A percentile compares a stretch with the other conserved stretches of the same genome.
Evolutionary conservation across 2,113 vertebrate species (phyloP).

Genomic region (Heterochromis multidens): DNA sequence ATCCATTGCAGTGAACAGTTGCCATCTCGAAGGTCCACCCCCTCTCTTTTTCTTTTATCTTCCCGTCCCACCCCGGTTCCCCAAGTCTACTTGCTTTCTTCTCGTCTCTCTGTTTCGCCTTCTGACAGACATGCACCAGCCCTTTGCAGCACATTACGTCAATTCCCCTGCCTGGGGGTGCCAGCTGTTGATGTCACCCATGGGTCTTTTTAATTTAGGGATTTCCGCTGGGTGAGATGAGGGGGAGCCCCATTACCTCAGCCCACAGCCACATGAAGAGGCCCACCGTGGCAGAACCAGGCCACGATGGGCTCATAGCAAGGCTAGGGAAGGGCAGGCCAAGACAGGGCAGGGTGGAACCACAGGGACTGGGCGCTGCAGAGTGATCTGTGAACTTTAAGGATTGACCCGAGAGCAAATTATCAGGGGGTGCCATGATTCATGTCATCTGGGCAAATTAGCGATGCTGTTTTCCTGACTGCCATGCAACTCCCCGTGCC

Average conservation of each 20-base stretch:
- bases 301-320: neutral
- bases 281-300: constrained; percentile 23
- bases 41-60: neutral
- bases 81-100: neutral
- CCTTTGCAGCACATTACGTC: constrained; percentile 63
- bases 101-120: neutral
- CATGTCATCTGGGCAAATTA: neutral
- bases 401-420: neutral
- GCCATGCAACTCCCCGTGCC: constrained; percentile 16
- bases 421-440: neutral
- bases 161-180: constrained; percentile 37
- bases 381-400: neutral
- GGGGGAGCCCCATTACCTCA: constrained; percentile 61
- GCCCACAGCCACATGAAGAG: constrained; percentile 63
- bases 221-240: constrained; percentile 71
- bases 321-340: neutral
- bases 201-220: constrained; percentile 73
- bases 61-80: neutral
- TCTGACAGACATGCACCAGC: constrained; percentile 66
- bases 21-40: neutral
- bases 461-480: neutral
- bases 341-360: constrained; percentile 10
- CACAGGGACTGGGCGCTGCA: constrained; percentile 17
- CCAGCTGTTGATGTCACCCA: constrained; percentile 75
- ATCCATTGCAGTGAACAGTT: neutral